Conservation (phyloP, 2,797 vertebrate species). For the Acrossocheilus fasciatus region DNA sequence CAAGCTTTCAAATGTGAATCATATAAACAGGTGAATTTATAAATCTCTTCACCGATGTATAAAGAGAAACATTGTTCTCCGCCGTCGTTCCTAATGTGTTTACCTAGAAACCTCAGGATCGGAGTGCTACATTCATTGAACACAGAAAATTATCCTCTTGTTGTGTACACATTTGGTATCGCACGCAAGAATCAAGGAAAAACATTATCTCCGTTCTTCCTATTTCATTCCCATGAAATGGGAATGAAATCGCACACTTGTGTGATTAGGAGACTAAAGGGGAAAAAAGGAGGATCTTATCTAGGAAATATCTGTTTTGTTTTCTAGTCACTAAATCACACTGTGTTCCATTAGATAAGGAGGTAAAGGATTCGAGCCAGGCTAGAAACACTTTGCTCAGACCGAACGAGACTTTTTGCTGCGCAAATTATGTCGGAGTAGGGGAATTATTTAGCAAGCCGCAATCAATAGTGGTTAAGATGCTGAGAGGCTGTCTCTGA, state of each 20-base stretch:
- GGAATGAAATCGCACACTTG: conserved; percentile 65
- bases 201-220: conserved; percentile 73
- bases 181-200: conserved; percentile 75
- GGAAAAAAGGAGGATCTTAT: conserved; percentile 58
- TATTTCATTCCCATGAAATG: conserved; percentile 76
- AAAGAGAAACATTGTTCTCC: conserved; percentile 12
- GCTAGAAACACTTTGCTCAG: conserved; percentile 46
- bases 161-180: conserved; percentile 82
- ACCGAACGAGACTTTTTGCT: conserved; percentile 31
- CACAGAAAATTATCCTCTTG: conserved; percentile 78
- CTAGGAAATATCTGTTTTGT: conserved; percentile 65
- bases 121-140: conserved; percentile 72
- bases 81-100: conserved; percentile 59
- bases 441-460: conserved; percentile 58
- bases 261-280: conserved; percentile 72
- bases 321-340: conserved; percentile 62
- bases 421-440: conserved; percentile 28
- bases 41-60: neutral
- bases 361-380: conserved; percentile 54
- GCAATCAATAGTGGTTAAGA: conserved; percentile 51
- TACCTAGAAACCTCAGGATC: conserved; percentile 68
- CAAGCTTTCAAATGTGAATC: conserved; percentile 19
- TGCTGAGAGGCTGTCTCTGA: conserved; percentile 56
- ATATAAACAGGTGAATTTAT: conserved; percentile 27
- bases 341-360: conserved; percentile 58